Conservation (phyloP, 2,888 invertebrate species). For the Polydesmus complanatus region DNA sequence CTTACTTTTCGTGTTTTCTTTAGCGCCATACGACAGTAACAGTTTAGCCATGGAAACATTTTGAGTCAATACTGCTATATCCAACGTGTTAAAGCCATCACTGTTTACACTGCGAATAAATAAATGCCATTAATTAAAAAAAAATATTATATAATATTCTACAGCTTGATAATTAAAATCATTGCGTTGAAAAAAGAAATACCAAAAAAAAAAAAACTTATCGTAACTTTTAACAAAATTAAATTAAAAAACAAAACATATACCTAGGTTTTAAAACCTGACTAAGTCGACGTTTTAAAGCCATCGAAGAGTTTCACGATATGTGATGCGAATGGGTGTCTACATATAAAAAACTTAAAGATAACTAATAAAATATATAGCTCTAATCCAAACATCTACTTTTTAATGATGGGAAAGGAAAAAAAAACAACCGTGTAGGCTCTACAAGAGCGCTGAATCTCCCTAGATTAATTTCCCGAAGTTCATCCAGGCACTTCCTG, state of each 20-base stretch:
- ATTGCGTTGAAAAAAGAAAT: background rate
- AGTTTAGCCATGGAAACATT: slow-evolving; percentile 77
- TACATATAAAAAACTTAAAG: background rate
- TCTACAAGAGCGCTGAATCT: too few species aligned
- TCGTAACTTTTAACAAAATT: background rate
- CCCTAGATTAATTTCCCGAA: background rate
- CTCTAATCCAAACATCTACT: background rate
- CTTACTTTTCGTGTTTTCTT: slow-evolving; percentile 35
- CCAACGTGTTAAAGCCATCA: slow-evolving; percentile 77
- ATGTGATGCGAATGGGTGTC: background rate
- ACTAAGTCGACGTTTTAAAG: slow-evolving; percentile 7
- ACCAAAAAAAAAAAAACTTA: background rate
- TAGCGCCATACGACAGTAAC: slow-evolving; percentile 52
- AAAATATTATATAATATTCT: too few species aligned
- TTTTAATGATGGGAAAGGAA: too few species aligned
- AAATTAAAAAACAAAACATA: background rate
- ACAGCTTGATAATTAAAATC: too few species aligned
- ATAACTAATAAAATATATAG: background rate
- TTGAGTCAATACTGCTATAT: slow-evolving; percentile 82
- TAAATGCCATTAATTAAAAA: too few species aligned
- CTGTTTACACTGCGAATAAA: slow-evolving; percentile 57
- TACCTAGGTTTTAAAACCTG: slow-evolving; percentile 4
- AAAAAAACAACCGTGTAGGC: too few species aligned
- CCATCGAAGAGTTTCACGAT: background rate
- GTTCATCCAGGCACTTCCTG: slow-evolving; percentile 10